Evolutionary conservation across 2,888 invertebrate species (phyloP).

Genomic region (Scaptomyza cyrtandrae): DNA sequence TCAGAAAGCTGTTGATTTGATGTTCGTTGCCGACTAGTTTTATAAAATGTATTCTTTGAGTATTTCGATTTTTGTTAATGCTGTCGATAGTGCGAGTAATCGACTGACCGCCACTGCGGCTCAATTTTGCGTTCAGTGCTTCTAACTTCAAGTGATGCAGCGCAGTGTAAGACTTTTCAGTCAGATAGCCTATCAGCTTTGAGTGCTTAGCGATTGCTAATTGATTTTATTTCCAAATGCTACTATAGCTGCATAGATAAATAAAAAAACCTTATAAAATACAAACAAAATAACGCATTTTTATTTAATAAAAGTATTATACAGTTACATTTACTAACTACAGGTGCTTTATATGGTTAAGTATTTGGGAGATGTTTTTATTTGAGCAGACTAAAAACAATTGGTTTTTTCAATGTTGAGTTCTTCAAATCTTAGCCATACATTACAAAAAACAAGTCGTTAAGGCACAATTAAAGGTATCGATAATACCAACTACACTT

Average conservation of each 20-base stretch:
- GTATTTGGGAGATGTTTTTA: background rate
- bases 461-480: constrained; percentile 47
- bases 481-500: constrained; percentile 4
- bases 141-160: constrained; percentile 14
- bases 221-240: background rate
- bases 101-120: constrained; percentile 30
- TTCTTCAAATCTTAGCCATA: background rate
- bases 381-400: constrained; percentile 4
- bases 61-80: constrained; percentile 6
- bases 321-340: constrained; percentile 62
- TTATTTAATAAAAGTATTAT: constrained; percentile 66
- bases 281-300: constrained; percentile 63
- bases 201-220: too few relatives aligned
- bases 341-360: constrained; percentile 17
- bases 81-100: constrained; percentile 11
- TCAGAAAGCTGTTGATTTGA: constrained; percentile 48
- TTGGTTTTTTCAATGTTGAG: background rate
- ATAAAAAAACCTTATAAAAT: constrained; percentile 3
- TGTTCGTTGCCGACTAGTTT: constrained; percentile 42
- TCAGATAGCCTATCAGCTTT: background rate
- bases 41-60: constrained; percentile 21
- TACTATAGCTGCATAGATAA: background rate
- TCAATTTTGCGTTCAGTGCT: constrained; percentile 18
- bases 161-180: background rate
- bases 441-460: constrained; percentile 1